Evolutionary conservation across 2,113 vertebrate genomes (phyloP), one percentile per base, ranked within the genome.

Genomic region (Erpornis zantholeuca): DNA sequence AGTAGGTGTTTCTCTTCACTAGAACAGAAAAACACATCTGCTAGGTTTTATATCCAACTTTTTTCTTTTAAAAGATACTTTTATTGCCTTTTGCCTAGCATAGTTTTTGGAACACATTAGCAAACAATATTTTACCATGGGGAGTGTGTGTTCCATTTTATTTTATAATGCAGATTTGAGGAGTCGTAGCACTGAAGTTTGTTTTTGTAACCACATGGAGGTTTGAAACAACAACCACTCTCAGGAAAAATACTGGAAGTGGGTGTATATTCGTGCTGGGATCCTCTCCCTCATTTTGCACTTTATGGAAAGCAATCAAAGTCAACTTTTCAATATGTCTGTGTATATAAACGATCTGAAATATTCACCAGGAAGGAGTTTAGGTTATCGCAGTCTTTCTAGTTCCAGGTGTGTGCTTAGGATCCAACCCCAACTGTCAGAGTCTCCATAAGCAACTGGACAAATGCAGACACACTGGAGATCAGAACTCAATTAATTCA

Each of bases 1-100:
- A 96, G 61, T 49, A 77, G 80, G 83, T 82, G 77, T 71, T 90
- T 95, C 93, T 88, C 60, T 72, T 64, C 82, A 47, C 53, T 18
- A 79, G 42, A 96, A 93, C 92, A 93, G 88, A 79, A 95, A 92
- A 92, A 71, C 71, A 97, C 94, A 96, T 97, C 96, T 97, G 96
- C 93, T 92, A 17, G 28, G 23, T 82, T 95, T 96, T 94, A 95
- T 56, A 92, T 92, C 75, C 92, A 66, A 60, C 20, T 49, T 44
- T 77, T 76, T 72, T 57, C 33, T 49, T 60, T 77, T 63, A 70
- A 8, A 83, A 87, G 94, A 91, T 94, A 85, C 63, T 94, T 97
- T 96, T 97, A 95, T 89, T 97, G 88, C 93, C 56, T 95, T 95
- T 94, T 91, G 83, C 93, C 80, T 82, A 72, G 70, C 73, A 33